A percentile compares a stretch with the other conserved stretches of the same genome.
Conservation (phyloP, 2,888 invertebrate species). For the Pogonocherus hispidulus region DNA sequence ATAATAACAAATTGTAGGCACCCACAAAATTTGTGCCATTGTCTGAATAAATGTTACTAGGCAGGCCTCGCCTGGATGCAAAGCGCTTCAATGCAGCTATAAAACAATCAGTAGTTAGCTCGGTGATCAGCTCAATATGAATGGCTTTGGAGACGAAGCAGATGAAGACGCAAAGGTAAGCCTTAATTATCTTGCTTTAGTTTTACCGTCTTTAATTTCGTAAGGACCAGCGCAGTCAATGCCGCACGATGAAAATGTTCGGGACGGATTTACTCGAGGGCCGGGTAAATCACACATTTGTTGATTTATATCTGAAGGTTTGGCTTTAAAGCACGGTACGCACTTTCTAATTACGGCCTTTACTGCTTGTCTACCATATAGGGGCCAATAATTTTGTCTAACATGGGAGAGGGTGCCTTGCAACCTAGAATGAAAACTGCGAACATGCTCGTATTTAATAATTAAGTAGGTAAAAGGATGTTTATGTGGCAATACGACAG, state of each 20-base stretch:
- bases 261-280: no score
- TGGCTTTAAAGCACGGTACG: constrained; percentile 33
- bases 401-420: neutral
- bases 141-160: constrained; percentile 56
- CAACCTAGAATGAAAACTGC: constrained; percentile 23
- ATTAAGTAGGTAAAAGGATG: neutral
- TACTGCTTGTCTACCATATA: constrained; percentile 6
- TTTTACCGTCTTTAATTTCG: constrained; percentile 43
- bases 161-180: constrained; percentile 54
- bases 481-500: constrained; percentile 6
- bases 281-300: no score
- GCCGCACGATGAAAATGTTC: constrained; percentile 38
- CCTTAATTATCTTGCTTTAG: constrained; percentile 41
- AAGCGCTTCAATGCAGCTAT: constrained; percentile 41
- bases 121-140: constrained; percentile 58
- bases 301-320: no score
- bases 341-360: constrained; percentile 12
- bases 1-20: neutral
- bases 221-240: constrained; percentile 53
- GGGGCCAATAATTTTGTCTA: constrained; percentile 16
- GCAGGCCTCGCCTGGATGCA: constrained; percentile 34
- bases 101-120: no score
- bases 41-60: constrained; percentile 27
- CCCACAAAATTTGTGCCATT: constrained; percentile 3
- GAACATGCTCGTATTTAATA: constrained; percentile 12